Evolutionary conservation across 1,140 invertebrate genomes (phyloP), one percentile per base, ranked within the genome.

Genomic region (Samia ricini): DNA sequence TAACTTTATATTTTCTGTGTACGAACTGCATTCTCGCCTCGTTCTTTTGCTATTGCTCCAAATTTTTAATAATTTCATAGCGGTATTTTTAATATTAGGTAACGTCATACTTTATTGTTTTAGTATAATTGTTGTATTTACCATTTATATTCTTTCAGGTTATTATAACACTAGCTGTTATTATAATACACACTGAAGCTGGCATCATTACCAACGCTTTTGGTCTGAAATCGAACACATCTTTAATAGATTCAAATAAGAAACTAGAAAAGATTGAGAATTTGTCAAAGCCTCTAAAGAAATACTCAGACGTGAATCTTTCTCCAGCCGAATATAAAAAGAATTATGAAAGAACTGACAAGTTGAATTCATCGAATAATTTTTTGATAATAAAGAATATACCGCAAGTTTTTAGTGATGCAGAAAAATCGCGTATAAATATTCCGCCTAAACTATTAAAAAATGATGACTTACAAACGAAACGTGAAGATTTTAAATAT

Each of bases 141-240:
- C n/a, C n/a, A n/a, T n/a, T 15, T 23, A 23, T 54, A 5, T 24
- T 24, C 0, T 55, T 55, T n/a, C 19, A 55, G 52, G 24, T 55
- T 24, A n/a, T 20, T 2, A 52, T 55, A n/a, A n/a, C 21, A 12
- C 7, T 24, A n/a, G 22, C 52, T 23, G 19, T 55, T 2, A 55
- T 55, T 10, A 24, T 55, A 23, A 55, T 55, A 55, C 24, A 23
- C 18, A 12, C n/a, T 21, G 52, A 55, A 23, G 52, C 52, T 4
- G 52, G 52, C 23, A 22, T 55, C 10, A 55, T 55, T n/a, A 55
- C 52, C 15, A 23, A 18, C 24, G 52, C 22, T 24, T 22, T 22
- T 1, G 7, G 24, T 12, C 1, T 15, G 15, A 15, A 42, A 42
- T 42, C n/a, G 33, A 15, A 42, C 4, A 0, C 10, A 42, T 42